Conservation (phyloP, 2,888 invertebrate genomes). For the Liopterus haemorrhoidalis region DNA sequence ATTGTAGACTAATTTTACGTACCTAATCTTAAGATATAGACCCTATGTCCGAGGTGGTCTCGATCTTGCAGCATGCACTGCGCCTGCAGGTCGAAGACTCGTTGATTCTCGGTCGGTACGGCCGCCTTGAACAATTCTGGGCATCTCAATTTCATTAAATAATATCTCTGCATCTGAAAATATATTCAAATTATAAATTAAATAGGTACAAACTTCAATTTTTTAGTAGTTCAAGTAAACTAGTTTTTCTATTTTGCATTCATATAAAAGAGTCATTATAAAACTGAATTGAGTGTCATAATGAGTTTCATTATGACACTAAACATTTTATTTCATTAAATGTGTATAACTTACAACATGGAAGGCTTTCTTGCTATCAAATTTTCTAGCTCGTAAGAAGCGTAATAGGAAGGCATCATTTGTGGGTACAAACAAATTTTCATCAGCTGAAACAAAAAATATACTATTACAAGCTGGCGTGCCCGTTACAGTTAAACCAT, state of each 20-base stretch:
- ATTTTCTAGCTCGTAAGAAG: slow-evolving; percentile 54
- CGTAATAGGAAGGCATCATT: slow-evolving; percentile 53
- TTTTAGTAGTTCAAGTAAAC: neutral
- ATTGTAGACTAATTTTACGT: slow-evolving; percentile 27
- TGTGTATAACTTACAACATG: slow-evolving; percentile 42
- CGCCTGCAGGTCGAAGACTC: slow-evolving; percentile 45
- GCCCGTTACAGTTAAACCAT: too few relatives aligned
- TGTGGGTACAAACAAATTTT: slow-evolving; percentile 44
- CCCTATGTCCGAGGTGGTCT: slow-evolving; percentile 44
- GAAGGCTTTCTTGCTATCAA: slow-evolving; percentile 47
- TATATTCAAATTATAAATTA: slow-evolving; percentile 3
- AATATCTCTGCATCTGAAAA: slow-evolving; percentile 45
- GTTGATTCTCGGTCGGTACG: slow-evolving; percentile 40
- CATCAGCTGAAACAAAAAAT: slow-evolving; percentile 39
- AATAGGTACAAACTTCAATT: neutral
- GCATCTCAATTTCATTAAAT: slow-evolving; percentile 45
- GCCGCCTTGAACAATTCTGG: slow-evolving; percentile 45
- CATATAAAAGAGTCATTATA: too few relatives aligned
- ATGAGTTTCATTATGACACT: neutral
- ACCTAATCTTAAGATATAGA: slow-evolving; percentile 47
- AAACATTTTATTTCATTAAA: neutral
- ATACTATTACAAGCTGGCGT: slow-evolving; percentile 8
- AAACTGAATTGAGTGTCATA: too few relatives aligned
- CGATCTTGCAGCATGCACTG: slow-evolving; percentile 44
- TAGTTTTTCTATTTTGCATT: too few relatives aligned